Base-by-base conservation (phyloP, 2,888 invertebrate genomes). In the Eupithecia exiguata region DNA sequence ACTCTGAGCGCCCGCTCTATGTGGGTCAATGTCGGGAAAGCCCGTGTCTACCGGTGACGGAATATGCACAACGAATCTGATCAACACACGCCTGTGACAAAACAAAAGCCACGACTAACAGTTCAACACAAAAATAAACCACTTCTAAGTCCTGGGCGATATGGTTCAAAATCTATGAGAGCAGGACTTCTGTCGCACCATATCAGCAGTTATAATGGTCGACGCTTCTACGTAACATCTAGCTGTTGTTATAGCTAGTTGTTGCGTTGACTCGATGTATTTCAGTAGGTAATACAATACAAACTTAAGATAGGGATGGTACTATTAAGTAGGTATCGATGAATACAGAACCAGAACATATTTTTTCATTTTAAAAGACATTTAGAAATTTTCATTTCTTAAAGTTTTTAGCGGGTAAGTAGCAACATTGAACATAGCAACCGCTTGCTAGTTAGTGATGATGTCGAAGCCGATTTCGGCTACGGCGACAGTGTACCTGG, bases 21-120 rank as follows among this genome's bases (percentile, higher is more conserved):
- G 93, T 95, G 94, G 95, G 95, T 95, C 95, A 95, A 95, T 95
- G 95, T 93, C 95, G 94, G 95, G 94, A 94, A 95, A 95, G 93
- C 94, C 94, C 94, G 94, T 93, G 94, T 94, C 94, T 94, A 91
- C 94, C 92, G 91, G 93, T 94, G 94, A 94, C 94, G 92, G 90
- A 94, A 91, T 94, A 94, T 94, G 94, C 94, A 94, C 94, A 93
- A 92, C 93, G 93, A 94, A 93, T 93, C 94, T 91, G 93, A 94
- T 94, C 94, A 93, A 93, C 93, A 92, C 91, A 89, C 71, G 76
- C 89, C 91, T 89, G 88, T 88, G 89, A 90, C 91, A 88, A 90
- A 92, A 92, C 91, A 92, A 92, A 90, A 88, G 86, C 87, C 88
- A 86, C 83, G 84, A 82, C 86, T 85, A 86, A 87, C 82, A 82